A percentile compares a stretch with the other conserved stretches of the same genome.
Conservation (phyloP, 2,797 vertebrate species). For the Pristis pectinata region DNA sequence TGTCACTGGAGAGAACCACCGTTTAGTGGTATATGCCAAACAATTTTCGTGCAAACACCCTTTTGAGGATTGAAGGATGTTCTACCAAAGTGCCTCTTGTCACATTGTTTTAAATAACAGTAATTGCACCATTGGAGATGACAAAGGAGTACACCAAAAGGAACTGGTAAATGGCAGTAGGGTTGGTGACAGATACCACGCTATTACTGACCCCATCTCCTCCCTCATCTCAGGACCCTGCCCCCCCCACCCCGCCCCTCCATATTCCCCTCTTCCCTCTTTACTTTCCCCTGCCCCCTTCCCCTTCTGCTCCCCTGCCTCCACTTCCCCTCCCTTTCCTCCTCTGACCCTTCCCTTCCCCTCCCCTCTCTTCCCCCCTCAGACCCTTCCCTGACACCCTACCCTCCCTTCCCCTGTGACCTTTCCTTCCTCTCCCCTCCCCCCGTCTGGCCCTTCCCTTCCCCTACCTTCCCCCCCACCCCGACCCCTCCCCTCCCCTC, state of each 20-base stretch:
- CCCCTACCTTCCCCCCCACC: not conserved
- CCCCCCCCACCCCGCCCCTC: not conserved
- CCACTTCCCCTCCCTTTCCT: not conserved
- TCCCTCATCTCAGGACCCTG: not conserved
- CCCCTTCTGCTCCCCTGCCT: not conserved
- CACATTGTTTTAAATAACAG: not conserved
- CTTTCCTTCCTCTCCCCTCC: no score
- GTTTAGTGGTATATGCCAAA: conserved; percentile 32
- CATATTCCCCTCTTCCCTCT: not conserved
- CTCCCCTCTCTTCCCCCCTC: not conserved
- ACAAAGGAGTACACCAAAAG: not conserved
- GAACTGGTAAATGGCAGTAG: not conserved
- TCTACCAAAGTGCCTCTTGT: not conserved
- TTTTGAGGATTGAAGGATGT: conserved; percentile 31
- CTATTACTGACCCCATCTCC: not conserved
- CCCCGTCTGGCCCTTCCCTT: not conserved
- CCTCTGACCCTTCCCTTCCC: not conserved
- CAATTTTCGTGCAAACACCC: not conserved
- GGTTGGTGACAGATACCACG: not conserved
- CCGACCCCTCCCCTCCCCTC: not conserved
- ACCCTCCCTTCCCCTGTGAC: not conserved
- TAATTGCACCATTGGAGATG: not conserved
- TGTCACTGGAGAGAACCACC: conserved; percentile 20
- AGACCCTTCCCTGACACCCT: fast-evolving
- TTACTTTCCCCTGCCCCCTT: no score